Conservation (phyloP, 2,888 invertebrate species). For the Brachycybe producta region DNA sequence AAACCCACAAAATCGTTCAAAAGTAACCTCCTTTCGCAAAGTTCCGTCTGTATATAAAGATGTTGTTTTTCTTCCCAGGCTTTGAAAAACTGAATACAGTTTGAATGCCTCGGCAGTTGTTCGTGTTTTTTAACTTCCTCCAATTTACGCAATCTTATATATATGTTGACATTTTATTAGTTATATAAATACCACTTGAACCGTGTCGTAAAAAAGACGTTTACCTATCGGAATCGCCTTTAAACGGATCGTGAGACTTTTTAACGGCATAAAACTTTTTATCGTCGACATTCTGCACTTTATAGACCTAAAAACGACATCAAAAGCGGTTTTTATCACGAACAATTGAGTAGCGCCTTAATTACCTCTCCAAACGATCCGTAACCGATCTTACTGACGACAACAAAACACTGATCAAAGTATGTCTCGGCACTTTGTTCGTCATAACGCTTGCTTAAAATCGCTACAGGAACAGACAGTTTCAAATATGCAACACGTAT, state of each 20-base stretch:
- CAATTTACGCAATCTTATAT: slow-evolving; percentile 32
- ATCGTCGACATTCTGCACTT: slow-evolving; percentile 51
- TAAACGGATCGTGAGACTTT: slow-evolving; percentile 46
- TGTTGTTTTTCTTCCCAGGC: slow-evolving; percentile 61
- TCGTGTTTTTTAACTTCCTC: slow-evolving; percentile 56
- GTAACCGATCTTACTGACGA: slow-evolving; percentile 49
- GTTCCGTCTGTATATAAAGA: slow-evolving; percentile 56
- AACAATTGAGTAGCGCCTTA: background rate
- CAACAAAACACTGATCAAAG: slow-evolving; percentile 54
- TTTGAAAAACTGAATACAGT: slow-evolving; percentile 50
- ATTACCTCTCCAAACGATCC: slow-evolving; percentile 55
- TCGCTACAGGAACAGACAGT: too few relatives aligned
- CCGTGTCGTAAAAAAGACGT: slow-evolving; percentile 11
- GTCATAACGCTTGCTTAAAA: slow-evolving; percentile 14
- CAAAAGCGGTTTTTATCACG: slow-evolving; percentile 8
- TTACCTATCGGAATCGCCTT: slow-evolving; percentile 45
- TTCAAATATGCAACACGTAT: background rate
- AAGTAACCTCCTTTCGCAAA: slow-evolving; percentile 45
- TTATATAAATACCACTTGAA: background rate
- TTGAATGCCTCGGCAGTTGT: slow-evolving; percentile 49
- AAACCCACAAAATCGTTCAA: background rate
- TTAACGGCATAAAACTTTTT: slow-evolving; percentile 56
- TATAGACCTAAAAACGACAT: slow-evolving; percentile 42
- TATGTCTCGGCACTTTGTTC: slow-evolving; percentile 27
- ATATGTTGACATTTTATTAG: slow-evolving; percentile 1